A percentile compares a stretch with the other conserved stretches of the same genome.
Evolutionary conservation across 2,797 vertebrate genomes (phyloP).

Genomic region (Dryobates pubescens): DNA sequence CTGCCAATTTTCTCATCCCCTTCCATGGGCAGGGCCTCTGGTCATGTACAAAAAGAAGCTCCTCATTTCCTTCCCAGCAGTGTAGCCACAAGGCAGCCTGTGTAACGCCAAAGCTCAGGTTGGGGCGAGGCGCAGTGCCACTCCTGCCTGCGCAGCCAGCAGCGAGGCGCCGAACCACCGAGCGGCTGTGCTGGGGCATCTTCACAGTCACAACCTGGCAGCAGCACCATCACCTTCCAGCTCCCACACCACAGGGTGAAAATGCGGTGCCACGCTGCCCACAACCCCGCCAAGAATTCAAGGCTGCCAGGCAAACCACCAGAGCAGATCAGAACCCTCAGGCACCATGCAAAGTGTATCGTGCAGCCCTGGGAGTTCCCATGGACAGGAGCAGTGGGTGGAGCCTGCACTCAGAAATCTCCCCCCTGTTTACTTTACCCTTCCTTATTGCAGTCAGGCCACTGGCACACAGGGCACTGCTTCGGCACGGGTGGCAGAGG

Average conservation of each 20-base stretch:
- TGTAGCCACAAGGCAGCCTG: neutral
- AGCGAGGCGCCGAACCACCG: rapidly evolving
- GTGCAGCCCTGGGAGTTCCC: neutral
- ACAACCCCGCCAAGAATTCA: neutral
- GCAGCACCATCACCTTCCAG: neutral
- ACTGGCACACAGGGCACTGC: neutral
- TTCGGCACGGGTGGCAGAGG: neutral
- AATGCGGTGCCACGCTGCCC: rapidly evolving
- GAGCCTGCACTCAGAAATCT: neutral
- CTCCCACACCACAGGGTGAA: rapidly evolving
- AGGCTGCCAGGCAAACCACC: neutral
- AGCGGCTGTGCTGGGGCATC: neutral
- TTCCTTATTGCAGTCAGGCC: neutral
- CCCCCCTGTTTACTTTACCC: neutral
- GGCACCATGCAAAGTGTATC: rapidly evolving
- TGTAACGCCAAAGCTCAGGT: rapidly evolving
- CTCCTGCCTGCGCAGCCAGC: neutral
- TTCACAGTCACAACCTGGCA: neutral
- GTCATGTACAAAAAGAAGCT: neutral
- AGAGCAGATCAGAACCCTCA: neutral
- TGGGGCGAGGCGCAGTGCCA: neutral
- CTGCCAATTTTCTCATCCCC: neutral
- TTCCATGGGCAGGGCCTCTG: neutral
- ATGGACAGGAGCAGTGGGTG: rapidly evolving
- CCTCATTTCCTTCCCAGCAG: neutral